Conservation (phyloP, 2,888 invertebrate genomes). For the Drosophila borealis region DNA sequence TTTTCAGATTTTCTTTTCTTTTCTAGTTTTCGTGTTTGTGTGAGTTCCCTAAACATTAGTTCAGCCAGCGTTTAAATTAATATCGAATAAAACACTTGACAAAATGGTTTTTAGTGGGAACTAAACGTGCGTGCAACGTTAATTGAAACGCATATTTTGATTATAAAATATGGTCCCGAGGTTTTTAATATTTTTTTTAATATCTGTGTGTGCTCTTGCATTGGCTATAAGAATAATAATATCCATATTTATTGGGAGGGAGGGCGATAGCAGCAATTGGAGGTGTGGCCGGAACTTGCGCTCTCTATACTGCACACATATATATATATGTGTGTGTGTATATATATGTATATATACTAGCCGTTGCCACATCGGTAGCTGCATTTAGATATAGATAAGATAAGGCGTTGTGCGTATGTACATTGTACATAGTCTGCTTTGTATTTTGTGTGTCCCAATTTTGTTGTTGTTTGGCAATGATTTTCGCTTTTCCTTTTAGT, state of each 20-base stretch:
- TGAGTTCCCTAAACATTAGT: conserved; percentile 65
- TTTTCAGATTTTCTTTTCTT: conserved; percentile 1
- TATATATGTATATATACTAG: conserved; percentile 23
- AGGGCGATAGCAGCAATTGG: conserved; percentile 60
- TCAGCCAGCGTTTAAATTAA: conserved; percentile 57
- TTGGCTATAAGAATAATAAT: conserved; percentile 49
- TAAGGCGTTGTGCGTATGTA: conserved; percentile 68
- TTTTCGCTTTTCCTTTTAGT: conserved; percentile 39
- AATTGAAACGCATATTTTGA: conserved; percentile 84
- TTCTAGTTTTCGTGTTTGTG: conserved; percentile 1
- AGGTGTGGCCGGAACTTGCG: conserved; percentile 50
- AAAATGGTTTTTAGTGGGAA: conserved; percentile 49
- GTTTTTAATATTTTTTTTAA: conserved; percentile 65
- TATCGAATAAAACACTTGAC: conserved; percentile 35
- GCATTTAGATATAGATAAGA: conserved; percentile 55
- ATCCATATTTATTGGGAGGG: conserved; percentile 21
- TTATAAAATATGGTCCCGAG: conserved; percentile 85
- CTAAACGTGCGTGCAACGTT: conserved; percentile 65
- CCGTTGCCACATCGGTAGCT: conserved; percentile 35
- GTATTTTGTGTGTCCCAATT: conserved; percentile 40
- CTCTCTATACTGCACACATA: conserved; percentile 9
- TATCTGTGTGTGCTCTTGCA: conserved; percentile 17
- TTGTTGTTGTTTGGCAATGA: conserved; percentile 59
- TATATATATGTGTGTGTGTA: conserved; percentile 7
- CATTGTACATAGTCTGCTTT: conserved; percentile 50